Evolutionary conservation across 1,140 invertebrate genomes (phyloP).

Genomic region (Marisa cornuarietis): DNA sequence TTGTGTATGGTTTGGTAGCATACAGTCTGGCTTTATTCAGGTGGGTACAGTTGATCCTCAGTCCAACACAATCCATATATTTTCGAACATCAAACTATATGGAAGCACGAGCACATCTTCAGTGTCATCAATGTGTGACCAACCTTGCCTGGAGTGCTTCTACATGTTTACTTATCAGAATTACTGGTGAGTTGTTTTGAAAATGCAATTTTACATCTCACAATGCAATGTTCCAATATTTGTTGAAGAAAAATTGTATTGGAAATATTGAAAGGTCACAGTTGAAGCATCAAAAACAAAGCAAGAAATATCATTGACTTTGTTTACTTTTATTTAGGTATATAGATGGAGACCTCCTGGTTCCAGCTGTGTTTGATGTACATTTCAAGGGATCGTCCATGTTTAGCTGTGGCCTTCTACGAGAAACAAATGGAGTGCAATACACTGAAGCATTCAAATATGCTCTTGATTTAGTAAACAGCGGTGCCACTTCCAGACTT

Average conservation of each 20-base stretch:
- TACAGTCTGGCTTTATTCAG: constrained; percentile 29
- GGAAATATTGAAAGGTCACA: not conserved
- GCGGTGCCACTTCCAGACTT: constrained; percentile 34
- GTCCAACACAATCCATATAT: constrained; percentile 23
- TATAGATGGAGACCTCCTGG: constrained; percentile 52
- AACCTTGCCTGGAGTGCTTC: constrained; percentile 51
- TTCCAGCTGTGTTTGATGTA: constrained; percentile 58
- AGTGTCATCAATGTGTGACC: constrained; percentile 40
- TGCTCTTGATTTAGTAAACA: constrained; percentile 57
- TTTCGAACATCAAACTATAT: constrained; percentile 21
- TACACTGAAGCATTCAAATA: constrained; percentile 59
- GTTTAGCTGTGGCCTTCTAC: constrained; percentile 48
- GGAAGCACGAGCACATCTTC: not conserved
- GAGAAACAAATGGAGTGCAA: constrained; percentile 50
- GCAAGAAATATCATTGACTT: too few relatives aligned
- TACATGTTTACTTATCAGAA: constrained; percentile 51
- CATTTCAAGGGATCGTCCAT: constrained; percentile 47
- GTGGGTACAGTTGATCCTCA: constrained; percentile 43
- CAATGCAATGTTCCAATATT: too few relatives aligned
- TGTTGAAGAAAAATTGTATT: not conserved
- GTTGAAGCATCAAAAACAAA: not conserved
- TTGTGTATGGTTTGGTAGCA: not conserved
- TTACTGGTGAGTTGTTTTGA: constrained; percentile 27
- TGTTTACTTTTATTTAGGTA: constrained; percentile 29
- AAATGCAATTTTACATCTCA: not conserved